Conservation (phyloP, 2,113 vertebrate genomes). For the Bos indicus region DNA sequence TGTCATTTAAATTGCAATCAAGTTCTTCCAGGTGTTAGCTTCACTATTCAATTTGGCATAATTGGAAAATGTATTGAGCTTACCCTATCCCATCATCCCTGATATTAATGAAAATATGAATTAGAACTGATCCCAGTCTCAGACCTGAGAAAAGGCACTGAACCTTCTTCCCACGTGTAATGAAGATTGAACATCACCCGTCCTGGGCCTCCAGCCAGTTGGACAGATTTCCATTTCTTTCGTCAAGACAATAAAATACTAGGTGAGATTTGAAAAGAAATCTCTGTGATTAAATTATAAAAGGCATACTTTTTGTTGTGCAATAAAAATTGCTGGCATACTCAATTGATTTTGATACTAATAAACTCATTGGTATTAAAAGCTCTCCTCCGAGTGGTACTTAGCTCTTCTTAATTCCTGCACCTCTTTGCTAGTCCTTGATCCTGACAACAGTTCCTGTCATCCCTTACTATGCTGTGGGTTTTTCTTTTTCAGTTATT, state of each 20-base stretch:
- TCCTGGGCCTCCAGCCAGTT: fast-evolving
- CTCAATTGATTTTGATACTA: background rate
- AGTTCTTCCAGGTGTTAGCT: background rate
- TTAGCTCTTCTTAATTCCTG: background rate
- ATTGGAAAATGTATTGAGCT: constrained; percentile 38
- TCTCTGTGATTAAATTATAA: background rate
- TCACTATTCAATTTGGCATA: background rate
- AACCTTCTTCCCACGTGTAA: background rate
- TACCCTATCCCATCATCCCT: background rate
- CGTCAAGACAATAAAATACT: background rate
- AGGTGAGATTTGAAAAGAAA: background rate
- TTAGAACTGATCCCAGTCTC: background rate
- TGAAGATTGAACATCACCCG: background rate
- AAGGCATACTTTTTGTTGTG: background rate
- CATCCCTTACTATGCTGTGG: background rate
- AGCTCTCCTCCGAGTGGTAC: background rate
- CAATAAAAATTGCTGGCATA: background rate
- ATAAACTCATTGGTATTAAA: background rate
- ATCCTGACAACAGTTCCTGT: background rate
- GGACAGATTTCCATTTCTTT: background rate
- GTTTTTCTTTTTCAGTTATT: background rate
- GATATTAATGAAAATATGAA: constrained; percentile 48
- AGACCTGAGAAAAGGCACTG: background rate
- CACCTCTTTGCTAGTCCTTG: background rate
- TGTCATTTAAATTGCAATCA: constrained; percentile 21